These are phyloP conservation scores for Anguilla megastoma DNA, from an alignment of 2,797 vertebrate species.

Conservation along the genomic window DNA sequence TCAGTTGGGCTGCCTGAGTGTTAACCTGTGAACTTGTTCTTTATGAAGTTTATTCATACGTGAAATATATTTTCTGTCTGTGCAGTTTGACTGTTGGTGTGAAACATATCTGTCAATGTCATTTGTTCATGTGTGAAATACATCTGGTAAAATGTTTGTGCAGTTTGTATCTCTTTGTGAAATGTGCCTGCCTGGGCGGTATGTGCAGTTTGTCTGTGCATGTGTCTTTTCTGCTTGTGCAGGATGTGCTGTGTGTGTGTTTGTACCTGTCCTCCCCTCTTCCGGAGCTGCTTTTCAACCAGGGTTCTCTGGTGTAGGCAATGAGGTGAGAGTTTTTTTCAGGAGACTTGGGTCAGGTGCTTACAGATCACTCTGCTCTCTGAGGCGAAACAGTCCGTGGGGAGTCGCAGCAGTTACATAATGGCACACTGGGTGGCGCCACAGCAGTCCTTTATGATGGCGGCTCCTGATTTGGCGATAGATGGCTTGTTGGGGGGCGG, in stretches of 20 bases:
- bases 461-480: conserved; percentile 85
- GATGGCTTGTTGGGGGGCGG: conserved; percentile 91
- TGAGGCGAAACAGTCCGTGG: background rate
- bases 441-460: conserved; percentile 97
- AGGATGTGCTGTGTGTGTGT: background rate
- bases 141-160: background rate
- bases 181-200: background rate
- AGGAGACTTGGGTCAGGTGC: conserved; percentile 35
- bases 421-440: conserved; percentile 88
- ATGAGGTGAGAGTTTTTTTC: conserved; percentile 27
- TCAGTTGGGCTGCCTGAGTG: background rate
- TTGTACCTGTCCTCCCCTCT: background rate
- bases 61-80: background rate
- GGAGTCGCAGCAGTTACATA: conserved; percentile 76
- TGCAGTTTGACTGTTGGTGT: background rate
- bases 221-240: background rate
- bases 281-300: background rate
- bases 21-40: background rate
- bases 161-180: background rate
- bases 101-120: background rate
- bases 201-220: background rate
- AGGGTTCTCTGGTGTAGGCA: conserved; percentile 52
- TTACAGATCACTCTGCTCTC: conserved; percentile 22
- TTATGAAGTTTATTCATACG: background rate
- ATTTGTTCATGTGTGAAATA: conserved; percentile 9